Conservation (phyloP, 2,797 vertebrate genomes). For the Vireo griseus region DNA sequence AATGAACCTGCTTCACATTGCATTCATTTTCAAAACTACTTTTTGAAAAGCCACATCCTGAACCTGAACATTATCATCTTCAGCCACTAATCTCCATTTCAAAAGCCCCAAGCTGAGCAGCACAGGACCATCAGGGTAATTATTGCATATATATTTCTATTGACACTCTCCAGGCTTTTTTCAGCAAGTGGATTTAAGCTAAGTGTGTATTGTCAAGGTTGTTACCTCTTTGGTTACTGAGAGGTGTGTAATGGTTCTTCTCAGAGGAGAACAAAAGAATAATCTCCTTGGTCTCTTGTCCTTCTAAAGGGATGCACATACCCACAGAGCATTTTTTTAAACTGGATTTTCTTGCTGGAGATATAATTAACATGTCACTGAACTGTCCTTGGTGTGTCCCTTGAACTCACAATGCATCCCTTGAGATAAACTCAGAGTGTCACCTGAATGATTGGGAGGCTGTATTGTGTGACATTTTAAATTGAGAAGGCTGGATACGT, state of each 20-base stretch:
- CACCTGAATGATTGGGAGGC: constrained; percentile 33
- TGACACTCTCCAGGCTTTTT: not conserved
- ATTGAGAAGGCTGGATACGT: constrained; percentile 30
- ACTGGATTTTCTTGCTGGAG: constrained; percentile 11
- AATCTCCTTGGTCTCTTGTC: not conserved
- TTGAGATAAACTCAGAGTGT: constrained; percentile 17
- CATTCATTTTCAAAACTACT: constrained; percentile 18
- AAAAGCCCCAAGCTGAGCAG: not conserved
- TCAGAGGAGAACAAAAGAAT: constrained; percentile 10
- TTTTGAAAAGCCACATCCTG: not conserved
- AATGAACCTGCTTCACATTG: not conserved
- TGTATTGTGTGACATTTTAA: constrained; percentile 50
- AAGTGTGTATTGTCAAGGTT: constrained; percentile 3
- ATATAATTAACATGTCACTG: constrained; percentile 37
- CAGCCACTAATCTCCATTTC: constrained; percentile 17
- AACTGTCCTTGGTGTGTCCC: constrained; percentile 39
- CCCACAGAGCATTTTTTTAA: not conserved
- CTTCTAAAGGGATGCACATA: not conserved
- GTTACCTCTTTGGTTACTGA: not conserved
- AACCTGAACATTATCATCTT: not conserved
- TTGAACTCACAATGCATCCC: not conserved
- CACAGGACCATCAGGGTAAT: not conserved
- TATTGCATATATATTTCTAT: not conserved
- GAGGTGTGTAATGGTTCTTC: not conserved
- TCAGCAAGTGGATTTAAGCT: not conserved